Base-by-base conservation (phyloP, 2,113 vertebrate species). In the Isichthys henryi region DNA sequence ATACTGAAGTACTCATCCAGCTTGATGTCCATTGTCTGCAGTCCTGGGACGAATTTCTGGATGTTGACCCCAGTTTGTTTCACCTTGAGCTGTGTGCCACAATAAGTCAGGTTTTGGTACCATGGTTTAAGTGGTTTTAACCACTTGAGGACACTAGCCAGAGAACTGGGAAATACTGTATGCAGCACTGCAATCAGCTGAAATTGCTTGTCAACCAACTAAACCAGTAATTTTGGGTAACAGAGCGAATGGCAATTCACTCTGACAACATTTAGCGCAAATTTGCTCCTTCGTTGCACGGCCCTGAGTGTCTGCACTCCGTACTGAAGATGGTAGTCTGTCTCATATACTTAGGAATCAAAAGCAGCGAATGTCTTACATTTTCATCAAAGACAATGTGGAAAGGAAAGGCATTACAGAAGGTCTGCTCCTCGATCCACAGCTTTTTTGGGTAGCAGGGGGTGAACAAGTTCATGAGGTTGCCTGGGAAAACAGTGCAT, bases 361-460 rank as follows among this genome's bases (percentile, higher is more conserved):
- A 46, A 84, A 84, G 82, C 21, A 43, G 10, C 21, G 10, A 27
- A 49, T 88, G 5, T 56, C 92, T 96, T 95, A 96, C 95, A 70
- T 93, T 88, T 93, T 94, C 58, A 17, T 96, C 96, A 93, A 97
- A 97, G 62, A 96, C 92, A 15, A 96, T 90, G 31, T 95, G 95
- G 90, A 96, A 97, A 85, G 95, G 94, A 91, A 97, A 96, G 2
- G 93, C 93, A 35, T 92, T 93, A 91, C 96, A 97, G 92, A 97
- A 97, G 1, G 93, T 91, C 90, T 92, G 93, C 5, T 92, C 93
- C 39, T 97, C 95, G 23, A 96, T 92, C 93, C 93, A 96, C 90
- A 97, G 92, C 74, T 85, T 95, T 50, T 94, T 89, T 0, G 96
- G 95, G 91, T 95, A 97, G 89, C 93, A 58, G 2, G 95, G 95